Evolutionary conservation across 2,888 invertebrate species (phyloP).

Genomic region (Endomychus coccineus): DNA sequence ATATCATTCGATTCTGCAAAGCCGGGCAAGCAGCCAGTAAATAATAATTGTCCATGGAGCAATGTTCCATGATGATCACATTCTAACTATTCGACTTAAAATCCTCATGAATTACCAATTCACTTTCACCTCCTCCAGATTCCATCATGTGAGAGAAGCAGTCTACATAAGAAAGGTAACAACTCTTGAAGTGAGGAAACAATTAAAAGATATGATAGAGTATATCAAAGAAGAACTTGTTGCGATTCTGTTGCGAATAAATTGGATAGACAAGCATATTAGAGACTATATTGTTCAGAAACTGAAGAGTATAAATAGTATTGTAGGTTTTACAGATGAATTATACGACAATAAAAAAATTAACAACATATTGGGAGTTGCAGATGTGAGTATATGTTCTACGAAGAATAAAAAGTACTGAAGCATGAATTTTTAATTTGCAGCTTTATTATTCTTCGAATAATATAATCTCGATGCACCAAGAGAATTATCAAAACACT

Average conservation of each 20-base stretch:
- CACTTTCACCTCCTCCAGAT: too few species aligned
- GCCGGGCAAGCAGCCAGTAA: too few species aligned
- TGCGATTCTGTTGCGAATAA: slow-evolving; percentile 16
- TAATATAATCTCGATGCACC: slow-evolving; percentile 25
- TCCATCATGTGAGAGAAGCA: slow-evolving; percentile 28
- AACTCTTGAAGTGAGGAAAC: slow-evolving; percentile 18
- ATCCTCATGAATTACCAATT: too few species aligned
- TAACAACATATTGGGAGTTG: slow-evolving; percentile 23
- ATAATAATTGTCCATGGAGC: too few species aligned
- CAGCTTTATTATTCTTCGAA: too few species aligned
- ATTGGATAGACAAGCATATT: slow-evolving; percentile 27
- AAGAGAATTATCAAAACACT: slow-evolving; percentile 15
- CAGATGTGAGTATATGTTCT: slow-evolving; percentile 26
- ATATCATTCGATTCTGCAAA: too few species aligned
- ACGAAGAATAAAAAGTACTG: neutral
- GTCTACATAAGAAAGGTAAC: slow-evolving; percentile 28
- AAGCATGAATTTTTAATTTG: neutral
- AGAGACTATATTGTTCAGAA: slow-evolving; percentile 18
- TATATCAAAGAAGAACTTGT: slow-evolving; percentile 25
- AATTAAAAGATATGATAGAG: slow-evolving; percentile 25
- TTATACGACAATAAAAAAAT: slow-evolving; percentile 26
- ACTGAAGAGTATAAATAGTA: slow-evolving; percentile 21
- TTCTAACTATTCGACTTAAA: too few species aligned
- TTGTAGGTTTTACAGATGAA: slow-evolving; percentile 27
- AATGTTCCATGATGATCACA: too few species aligned